Percentiles rank a stretch among this genome's conserved stretches.
These are phyloP conservation scores for Platypus cylindrus DNA, from an alignment of 2,888 invertebrate species.

Conservation along the genomic window DNA sequence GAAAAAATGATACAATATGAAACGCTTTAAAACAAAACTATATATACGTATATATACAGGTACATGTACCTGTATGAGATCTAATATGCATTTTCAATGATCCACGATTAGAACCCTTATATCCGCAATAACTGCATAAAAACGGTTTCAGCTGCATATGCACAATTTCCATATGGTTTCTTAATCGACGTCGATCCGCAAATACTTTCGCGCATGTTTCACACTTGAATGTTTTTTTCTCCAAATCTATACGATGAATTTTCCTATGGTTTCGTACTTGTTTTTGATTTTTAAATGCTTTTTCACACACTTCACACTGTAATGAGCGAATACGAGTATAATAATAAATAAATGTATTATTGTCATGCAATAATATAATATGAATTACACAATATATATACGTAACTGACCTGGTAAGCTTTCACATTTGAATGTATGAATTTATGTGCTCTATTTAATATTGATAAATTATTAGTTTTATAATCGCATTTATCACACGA, in stretches of 20 bases:
- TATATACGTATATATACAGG: conserved; percentile 1
- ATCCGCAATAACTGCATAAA: conserved; percentile 54
- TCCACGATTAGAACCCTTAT: conserved; percentile 50
- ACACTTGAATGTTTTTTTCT: conserved; percentile 32
- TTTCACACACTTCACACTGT: conserved; percentile 48
- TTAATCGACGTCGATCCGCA: conserved; percentile 40
- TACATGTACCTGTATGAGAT: conserved; percentile 52
- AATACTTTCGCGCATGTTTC: conserved; percentile 48
- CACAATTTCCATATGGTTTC: conserved; percentile 45
- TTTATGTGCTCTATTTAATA: conserved; percentile 60
- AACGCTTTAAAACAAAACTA: conserved; percentile 1
- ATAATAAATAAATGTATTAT: too few species aligned
- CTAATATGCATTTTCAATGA: conserved; percentile 55
- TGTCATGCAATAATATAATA: too few species aligned
- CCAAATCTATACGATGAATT: conserved; percentile 40
- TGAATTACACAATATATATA: too few species aligned
- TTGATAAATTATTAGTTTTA: conserved; percentile 56
- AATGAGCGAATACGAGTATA: too few species aligned
- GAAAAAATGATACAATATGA: too few species aligned
- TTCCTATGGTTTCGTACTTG: conserved; percentile 67
- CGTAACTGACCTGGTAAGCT: conserved; percentile 29
- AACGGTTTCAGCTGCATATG: conserved; percentile 56
- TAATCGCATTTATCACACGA: conserved; percentile 64
- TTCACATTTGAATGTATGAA: conserved; percentile 58
- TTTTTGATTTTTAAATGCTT: conserved; percentile 66